Base-by-base conservation (phyloP, 2,888 invertebrate species). In the Acanthosoma haemorrhoidale region DNA sequence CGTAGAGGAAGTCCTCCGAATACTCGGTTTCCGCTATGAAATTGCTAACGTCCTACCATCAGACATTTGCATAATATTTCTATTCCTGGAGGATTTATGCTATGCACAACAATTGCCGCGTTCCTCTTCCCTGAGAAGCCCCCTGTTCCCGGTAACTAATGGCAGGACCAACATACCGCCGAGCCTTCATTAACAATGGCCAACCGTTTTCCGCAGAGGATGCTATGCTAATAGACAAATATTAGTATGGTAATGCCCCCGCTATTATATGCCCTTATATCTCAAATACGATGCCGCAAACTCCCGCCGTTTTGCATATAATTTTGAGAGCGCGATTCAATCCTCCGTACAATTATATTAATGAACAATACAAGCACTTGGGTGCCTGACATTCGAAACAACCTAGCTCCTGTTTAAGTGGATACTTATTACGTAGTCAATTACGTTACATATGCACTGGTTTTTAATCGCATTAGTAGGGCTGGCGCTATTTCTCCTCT, bases 31-130 rank as follows among this genome's bases (percentile, higher is more conserved):
- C 0, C 51, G 25, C 21, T 25, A 51, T 21, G 51, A 51, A 51
- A 51, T 25, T 51, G 51, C 51, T 51, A 51, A 51, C 29, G 51
- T 21, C 34, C 61, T 36, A 16, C 61, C n/a, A 13, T 3, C 21
- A 9, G 34, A 13, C 36, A 61, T 61, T 61, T 61, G 18, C 61
- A 61, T 61, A 61, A 61, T 61, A 61, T 61, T 61, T 61, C 61
- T 36, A 21, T 61, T 32, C 38, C 21, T 4, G 18, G 51, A 34
- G n/a, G 61, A 61, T 61, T 61, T 61, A 61, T 61, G 34, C 34
- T 21, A 15, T 61, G 32, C 18, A 31, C 34, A n/a, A 16, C 61
- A 5, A 13, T 15, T 4, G 41, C 41, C n/a, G n/a, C n/a, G n/a
- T n/a, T n/a, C n/a, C n/a, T n/a, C n/a, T n/a, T n/a, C 29, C 51